Conservation (phyloP, 1,140 invertebrate species). For the Drosophila yakuba region DNA sequence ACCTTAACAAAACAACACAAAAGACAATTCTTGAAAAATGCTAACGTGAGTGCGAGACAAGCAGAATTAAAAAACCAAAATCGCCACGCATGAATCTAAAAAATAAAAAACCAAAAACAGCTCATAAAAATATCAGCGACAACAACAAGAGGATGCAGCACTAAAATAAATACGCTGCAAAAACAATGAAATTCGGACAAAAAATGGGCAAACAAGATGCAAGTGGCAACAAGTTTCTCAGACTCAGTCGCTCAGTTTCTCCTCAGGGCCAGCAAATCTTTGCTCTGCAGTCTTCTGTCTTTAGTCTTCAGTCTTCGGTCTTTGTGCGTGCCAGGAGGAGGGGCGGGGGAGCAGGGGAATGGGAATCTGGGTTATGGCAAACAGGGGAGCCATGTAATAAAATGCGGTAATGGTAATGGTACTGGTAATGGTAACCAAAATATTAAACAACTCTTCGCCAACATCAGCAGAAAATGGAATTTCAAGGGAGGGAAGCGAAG, state of each 20-base stretch:
- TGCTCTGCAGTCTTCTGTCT: neutral
- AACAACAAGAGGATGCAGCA: slow-evolving; percentile 45
- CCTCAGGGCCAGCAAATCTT: slow-evolving; percentile 25
- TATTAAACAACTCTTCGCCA: slow-evolving; percentile 33
- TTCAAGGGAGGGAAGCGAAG: neutral
- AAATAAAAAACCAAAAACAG: slow-evolving; percentile 28
- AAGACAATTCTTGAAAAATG: slow-evolving; percentile 52
- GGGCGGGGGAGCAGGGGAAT: neutral
- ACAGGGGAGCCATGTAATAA: slow-evolving; percentile 51
- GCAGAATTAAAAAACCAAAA: slow-evolving; percentile 68
- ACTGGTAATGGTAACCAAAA: slow-evolving; percentile 47
- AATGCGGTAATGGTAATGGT: slow-evolving; percentile 47
- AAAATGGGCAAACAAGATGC: slow-evolving; percentile 28
- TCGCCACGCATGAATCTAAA: slow-evolving; percentile 57
- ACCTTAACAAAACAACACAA: slow-evolving; percentile 41
- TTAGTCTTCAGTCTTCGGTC: neutral
- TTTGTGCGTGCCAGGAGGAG: slow-evolving; percentile 9
- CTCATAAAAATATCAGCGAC: slow-evolving; percentile 8
- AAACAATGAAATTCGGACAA: slow-evolving; percentile 14
- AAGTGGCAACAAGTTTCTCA: slow-evolving; percentile 50
- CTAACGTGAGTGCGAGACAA: slow-evolving; percentile 58
- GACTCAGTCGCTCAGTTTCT: slow-evolving; percentile 1
- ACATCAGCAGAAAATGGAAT: slow-evolving; percentile 34
- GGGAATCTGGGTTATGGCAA: slow-evolving; percentile 54
- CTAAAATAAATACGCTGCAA: slow-evolving; percentile 34